Base-by-base conservation (phyloP, 2,113 vertebrate species). In the Lamprotornis superbus region DNA sequence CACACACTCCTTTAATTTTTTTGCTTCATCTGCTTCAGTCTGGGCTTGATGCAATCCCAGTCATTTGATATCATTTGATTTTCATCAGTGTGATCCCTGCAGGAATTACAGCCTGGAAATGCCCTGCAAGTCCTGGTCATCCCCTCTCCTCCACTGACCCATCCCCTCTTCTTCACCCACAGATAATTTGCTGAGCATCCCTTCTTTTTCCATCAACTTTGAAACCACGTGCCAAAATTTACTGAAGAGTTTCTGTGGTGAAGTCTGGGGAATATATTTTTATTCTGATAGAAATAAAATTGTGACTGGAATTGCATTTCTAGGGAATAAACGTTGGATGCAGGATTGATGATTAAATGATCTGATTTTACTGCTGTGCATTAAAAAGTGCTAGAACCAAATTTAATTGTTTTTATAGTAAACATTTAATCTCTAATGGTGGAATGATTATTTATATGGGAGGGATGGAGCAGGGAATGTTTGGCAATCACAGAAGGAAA, bases 361-460 rank as follows among this genome's bases (percentile, higher is more conserved):
- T 91, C 94, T 77, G 73, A 84, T 93, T 97, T 97, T 95, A 96
- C 87, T 91, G 83, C 85, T 16, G 40, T 14, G 1, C 69, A 68
- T 93, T 95, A 90, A 93, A 91, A 96, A 95, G 84, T 63, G 33
- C 87, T 96, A 82, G 93, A 86, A 92, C 82, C 61, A 67, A 86
- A 92, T 94, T 70, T 97, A 93, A 95, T 95, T 96, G 94, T 80
- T 95, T 94, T 95, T 95, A 93, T 74, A 90, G 83, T 91, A 92
- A 96, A 90, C 89, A 91, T 96, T 93, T 93, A 83, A 89, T 97
- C 93, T 91, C 95, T 86, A 63, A 86, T 95, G 2, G 19, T 78
- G 83, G 55, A 80, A 90, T 69, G 76, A 74, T 97, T 91, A 92
- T 95, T 96, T 95, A 42, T 67, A 24, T 69, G 42, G 89, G 94